These are phyloP conservation scores for Luscinia luscinia DNA, from an alignment of 2,797 vertebrate species.

Conservation along the genomic window DNA sequence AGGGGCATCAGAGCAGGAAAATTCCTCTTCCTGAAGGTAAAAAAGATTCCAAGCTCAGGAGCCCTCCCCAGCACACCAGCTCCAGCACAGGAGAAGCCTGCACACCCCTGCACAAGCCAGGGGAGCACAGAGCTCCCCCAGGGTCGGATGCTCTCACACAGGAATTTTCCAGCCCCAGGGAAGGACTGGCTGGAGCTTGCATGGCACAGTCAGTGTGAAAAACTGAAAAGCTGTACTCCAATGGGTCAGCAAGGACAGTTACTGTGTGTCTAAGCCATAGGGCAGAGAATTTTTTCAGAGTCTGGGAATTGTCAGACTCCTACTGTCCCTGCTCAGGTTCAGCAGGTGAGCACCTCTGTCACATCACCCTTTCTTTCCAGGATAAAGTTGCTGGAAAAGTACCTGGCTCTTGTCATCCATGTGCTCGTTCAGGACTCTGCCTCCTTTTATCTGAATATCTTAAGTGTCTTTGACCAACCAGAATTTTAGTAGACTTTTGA, in stretches of 20 bases:
- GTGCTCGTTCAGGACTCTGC: background rate
- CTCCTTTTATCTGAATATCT: background rate
- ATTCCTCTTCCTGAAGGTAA: background rate
- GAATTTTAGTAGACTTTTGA: background rate
- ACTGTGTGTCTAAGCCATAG: background rate
- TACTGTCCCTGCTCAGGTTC: background rate
- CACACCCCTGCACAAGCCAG: too few relatives aligned
- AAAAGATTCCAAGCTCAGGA: background rate
- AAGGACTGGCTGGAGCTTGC: background rate
- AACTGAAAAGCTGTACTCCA: background rate
- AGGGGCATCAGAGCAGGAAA: background rate
- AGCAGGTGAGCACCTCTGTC: background rate
- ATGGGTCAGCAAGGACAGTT: background rate
- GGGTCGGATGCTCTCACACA: fast-evolving
- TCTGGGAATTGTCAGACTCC: background rate
- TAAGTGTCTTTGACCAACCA: background rate
- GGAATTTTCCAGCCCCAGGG: background rate
- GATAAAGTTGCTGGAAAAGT: background rate
- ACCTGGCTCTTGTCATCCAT: background rate
- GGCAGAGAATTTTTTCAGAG: background rate
- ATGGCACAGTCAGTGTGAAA: background rate
- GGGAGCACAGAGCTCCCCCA: background rate
- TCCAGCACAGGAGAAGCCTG: background rate
- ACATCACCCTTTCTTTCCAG: background rate
- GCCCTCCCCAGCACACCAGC: background rate